Evolutionary conservation across 2,113 vertebrate species (phyloP).

Genomic region (Melierax canorus): DNA sequence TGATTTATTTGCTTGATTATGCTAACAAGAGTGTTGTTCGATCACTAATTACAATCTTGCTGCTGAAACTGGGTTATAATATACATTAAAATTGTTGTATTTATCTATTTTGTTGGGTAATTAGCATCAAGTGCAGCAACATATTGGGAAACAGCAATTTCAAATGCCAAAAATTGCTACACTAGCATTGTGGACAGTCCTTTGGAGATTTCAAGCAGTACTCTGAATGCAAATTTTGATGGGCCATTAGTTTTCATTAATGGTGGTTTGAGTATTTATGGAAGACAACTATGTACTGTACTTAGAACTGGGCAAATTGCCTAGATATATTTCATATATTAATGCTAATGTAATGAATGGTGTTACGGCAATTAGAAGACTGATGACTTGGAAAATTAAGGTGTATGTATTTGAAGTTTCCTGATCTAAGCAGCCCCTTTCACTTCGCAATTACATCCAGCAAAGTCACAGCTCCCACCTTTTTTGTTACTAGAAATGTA

Average conservation of each 20-base stretch:
- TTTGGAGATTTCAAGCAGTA: slow-evolving; percentile 65
- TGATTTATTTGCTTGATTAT: slow-evolving; percentile 47
- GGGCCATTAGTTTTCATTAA: slow-evolving; percentile 82
- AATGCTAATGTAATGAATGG: slow-evolving; percentile 75
- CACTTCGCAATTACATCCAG: not conserved
- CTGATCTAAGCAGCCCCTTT: slow-evolving; percentile 46
- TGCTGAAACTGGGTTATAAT: slow-evolving; percentile 45
- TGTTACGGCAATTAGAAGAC: slow-evolving; percentile 73
- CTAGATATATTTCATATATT: slow-evolving; percentile 74
- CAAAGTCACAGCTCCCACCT: not conserved
- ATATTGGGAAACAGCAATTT: slow-evolving; percentile 53
- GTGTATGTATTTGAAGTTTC: slow-evolving; percentile 52
- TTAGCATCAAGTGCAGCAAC: slow-evolving; percentile 52
- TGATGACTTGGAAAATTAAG: slow-evolving; percentile 75
- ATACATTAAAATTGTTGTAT: slow-evolving; percentile 32
- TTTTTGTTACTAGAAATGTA: not conserved
- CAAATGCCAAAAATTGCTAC: slow-evolving; percentile 60
- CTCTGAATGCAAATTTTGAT: slow-evolving; percentile 71
- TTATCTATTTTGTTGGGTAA: slow-evolving; percentile 57
- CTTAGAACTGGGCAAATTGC: slow-evolving; percentile 75
- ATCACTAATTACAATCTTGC: slow-evolving; percentile 50
- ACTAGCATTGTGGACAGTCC: slow-evolving; percentile 54
- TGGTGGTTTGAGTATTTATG: slow-evolving; percentile 72
- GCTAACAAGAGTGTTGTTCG: slow-evolving; percentile 4
- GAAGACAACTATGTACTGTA: slow-evolving; percentile 77